phyloP scores from a whole-genome alignment of 1,140 invertebrate species.

The Platorchestia sp. region DNA sequence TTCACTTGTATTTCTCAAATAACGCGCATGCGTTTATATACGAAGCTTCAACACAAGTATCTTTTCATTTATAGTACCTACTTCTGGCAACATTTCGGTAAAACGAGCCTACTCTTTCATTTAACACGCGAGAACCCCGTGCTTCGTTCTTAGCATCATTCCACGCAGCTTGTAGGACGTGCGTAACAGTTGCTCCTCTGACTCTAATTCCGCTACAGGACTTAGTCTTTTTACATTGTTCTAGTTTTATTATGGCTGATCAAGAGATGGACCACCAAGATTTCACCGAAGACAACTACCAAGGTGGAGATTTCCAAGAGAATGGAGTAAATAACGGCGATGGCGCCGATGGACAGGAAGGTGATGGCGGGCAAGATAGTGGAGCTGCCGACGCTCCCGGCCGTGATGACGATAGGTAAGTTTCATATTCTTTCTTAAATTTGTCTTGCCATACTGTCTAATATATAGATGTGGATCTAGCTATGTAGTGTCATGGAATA shows the following conservation, averaged over 20 bases:
- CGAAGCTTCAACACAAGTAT: slow-evolving; percentile 40
- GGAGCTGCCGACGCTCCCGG: slow-evolving; percentile 68
- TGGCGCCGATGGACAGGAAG: slow-evolving; percentile 62
- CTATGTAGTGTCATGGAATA: neutral
- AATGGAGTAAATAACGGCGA: slow-evolving; percentile 64
- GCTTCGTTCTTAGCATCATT: slow-evolving; percentile 44
- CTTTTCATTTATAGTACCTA: neutral
- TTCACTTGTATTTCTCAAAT: neutral
- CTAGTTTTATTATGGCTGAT: slow-evolving; percentile 56
- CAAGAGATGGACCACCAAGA: slow-evolving; percentile 65
- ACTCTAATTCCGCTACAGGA: slow-evolving; percentile 33
- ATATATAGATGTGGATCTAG: neutral
- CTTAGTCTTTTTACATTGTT: neutral
- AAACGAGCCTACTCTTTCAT: slow-evolving; percentile 39
- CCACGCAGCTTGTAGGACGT: slow-evolving; percentile 1
- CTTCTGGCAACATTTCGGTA: slow-evolving; percentile 29
- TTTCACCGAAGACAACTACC: slow-evolving; percentile 63
- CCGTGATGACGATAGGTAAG: slow-evolving; percentile 68
- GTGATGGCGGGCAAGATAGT: slow-evolving; percentile 63
- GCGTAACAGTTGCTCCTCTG: slow-evolving; percentile 12
- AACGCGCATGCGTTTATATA: slow-evolving; percentile 28
- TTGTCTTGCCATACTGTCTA: neutral
- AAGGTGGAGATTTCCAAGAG: slow-evolving; percentile 65
- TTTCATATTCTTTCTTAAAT: neutral
- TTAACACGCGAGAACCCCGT: neutral